phyloP scores from a whole-genome alignment of 35 echinoderm and acorn worm species.

The Apostichopus californicus region DNA sequence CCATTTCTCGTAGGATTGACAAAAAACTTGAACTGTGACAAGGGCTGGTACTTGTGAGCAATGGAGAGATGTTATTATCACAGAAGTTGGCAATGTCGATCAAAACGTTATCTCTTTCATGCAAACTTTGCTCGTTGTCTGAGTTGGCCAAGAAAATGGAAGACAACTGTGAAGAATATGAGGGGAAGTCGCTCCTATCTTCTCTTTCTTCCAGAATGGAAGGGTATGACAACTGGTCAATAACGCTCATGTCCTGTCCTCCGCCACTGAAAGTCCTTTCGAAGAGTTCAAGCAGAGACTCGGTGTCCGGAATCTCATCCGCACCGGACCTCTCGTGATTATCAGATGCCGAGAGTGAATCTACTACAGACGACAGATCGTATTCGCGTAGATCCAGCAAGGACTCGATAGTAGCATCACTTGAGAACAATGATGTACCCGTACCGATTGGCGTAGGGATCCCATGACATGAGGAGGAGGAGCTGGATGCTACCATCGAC shows the following conservation, averaged over 20 bases:
- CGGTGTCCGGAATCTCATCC: background rate
- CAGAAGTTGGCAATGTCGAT: constrained; percentile 3
- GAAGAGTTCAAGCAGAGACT: background rate
- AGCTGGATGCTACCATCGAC: background rate
- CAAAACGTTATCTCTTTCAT: background rate
- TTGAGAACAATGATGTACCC: background rate
- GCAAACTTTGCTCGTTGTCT: background rate
- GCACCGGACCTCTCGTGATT: background rate
- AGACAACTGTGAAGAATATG: background rate
- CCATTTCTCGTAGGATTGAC: background rate
- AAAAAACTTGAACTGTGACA: background rate
- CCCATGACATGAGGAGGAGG: background rate
- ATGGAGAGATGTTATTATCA: background rate
- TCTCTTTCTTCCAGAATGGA: background rate
- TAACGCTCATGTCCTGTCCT: background rate
- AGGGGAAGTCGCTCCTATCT: background rate
- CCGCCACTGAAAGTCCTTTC: background rate
- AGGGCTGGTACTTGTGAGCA: too few relatives aligned
- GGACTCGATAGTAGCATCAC: background rate
- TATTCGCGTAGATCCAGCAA: background rate
- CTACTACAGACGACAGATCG: background rate
- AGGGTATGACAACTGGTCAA: background rate
- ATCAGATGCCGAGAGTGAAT: background rate
- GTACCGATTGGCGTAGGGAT: background rate
- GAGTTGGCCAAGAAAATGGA: background rate